A percentile compares a stretch with the other conserved stretches of the same genome.
Conservation (phyloP, 2,113 vertebrate genomes). For the Labeo rohita region DNA sequence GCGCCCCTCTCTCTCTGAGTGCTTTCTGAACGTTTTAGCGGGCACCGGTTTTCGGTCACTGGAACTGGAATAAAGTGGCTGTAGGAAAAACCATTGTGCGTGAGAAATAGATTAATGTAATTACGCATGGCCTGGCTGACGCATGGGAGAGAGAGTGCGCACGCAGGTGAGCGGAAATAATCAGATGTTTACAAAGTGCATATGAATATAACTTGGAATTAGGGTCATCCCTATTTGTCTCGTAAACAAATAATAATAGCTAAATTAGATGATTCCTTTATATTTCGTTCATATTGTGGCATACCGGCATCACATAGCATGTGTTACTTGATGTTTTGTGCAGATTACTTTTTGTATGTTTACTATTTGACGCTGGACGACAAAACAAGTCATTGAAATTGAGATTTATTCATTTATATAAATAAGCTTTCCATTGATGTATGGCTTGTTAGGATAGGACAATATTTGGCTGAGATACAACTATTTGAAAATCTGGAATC, state of each 20-base stretch:
- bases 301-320: not conserved
- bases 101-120: conserved; percentile 19
- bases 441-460: no score
- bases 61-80: not conserved
- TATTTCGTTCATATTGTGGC: not conserved
- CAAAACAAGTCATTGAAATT: no score
- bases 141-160: not conserved
- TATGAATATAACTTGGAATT: not conserved
- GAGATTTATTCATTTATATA: no score
- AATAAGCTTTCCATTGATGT: no score
- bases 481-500: no score
- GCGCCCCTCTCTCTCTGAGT: not conserved
- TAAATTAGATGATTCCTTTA: not conserved
- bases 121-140: not conserved
- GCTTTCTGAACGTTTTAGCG: not conserved
- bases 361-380: not conserved
- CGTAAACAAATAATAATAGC: not conserved
- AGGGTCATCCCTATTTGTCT: not conserved
- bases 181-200: conserved; percentile 27
- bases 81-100: not conserved
- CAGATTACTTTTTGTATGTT: not conserved
- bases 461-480: no score
- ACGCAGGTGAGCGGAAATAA: conserved; percentile 32
- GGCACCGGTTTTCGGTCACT: not conserved
- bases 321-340: not conserved